Evolutionary conservation across 2,888 invertebrate genomes (phyloP).

Genomic region (Melipona beecheii): DNA sequence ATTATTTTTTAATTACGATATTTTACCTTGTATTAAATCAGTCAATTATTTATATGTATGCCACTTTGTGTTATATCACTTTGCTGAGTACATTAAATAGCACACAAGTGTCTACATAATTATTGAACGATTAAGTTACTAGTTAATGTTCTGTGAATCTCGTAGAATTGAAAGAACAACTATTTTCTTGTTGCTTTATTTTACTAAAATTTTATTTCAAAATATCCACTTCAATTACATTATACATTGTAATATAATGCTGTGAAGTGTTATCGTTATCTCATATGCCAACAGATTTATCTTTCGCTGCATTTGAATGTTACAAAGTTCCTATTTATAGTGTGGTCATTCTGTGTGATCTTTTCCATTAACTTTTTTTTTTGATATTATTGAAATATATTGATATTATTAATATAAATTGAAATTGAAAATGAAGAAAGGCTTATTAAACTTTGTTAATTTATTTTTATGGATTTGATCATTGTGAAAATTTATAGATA

Average conservation of each 20-base stretch:
- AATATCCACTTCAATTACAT: background rate
- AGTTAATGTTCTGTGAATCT: background rate
- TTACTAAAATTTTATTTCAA: background rate
- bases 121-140: background rate
- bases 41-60: background rate
- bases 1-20: background rate
- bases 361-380: background rate
- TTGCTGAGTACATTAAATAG: background rate
- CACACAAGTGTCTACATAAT: background rate
- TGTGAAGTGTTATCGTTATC: conserved; percentile 1
- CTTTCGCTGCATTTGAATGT: background rate
- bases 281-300: conserved; percentile 3
- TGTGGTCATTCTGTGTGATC: too few species aligned
- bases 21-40: background rate
- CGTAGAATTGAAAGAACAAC: background rate
- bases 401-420: too few species aligned
- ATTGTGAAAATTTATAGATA: background rate
- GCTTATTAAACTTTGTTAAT: too few species aligned
- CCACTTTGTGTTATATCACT: background rate
- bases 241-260: background rate
- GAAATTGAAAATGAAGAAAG: too few species aligned
- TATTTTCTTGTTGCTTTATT: background rate
- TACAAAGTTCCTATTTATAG: conserved; percentile 14
- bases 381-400: background rate
- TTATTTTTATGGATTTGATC: background rate